These are phyloP conservation scores for Leiothrix lutea DNA, from an alignment of 2,113 vertebrate genomes.

Conservation along the genomic window DNA sequence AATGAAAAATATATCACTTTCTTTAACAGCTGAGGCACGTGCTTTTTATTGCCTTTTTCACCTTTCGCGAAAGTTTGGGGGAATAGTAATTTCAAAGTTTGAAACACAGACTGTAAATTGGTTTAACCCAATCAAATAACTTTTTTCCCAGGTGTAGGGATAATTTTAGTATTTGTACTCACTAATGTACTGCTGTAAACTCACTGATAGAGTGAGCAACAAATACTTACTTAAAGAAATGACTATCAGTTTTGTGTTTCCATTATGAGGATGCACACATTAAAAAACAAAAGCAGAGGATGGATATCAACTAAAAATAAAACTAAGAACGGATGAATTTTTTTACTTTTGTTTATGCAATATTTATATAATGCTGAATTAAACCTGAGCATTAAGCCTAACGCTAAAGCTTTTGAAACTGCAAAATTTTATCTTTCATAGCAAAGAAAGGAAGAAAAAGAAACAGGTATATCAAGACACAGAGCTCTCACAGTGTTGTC, in stretches of 20 bases:
- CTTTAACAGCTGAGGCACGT: not conserved
- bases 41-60: not conserved
- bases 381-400: not conserved
- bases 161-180: not conserved
- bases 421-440: not conserved
- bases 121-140: not conserved
- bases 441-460: not conserved
- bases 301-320: not conserved
- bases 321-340: not conserved
- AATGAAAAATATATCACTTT: slow-evolving; percentile 3
- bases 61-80: not conserved
- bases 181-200: not conserved
- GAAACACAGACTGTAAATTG: not conserved
- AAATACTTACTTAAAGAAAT: not conserved
- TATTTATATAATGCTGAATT: not conserved
- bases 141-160: not conserved
- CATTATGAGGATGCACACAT: not conserved
- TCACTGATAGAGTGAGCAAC: not conserved
- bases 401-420: not conserved
- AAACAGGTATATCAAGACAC: not conserved
- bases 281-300: not conserved
- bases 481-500: not conserved
- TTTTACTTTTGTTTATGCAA: accelerated
- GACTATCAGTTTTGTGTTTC: not conserved
- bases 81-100: not conserved